These are phyloP conservation scores for Parnassius glacialis DNA, from an alignment of 2,888 invertebrate genomes.

Conservation along the genomic window DNA sequence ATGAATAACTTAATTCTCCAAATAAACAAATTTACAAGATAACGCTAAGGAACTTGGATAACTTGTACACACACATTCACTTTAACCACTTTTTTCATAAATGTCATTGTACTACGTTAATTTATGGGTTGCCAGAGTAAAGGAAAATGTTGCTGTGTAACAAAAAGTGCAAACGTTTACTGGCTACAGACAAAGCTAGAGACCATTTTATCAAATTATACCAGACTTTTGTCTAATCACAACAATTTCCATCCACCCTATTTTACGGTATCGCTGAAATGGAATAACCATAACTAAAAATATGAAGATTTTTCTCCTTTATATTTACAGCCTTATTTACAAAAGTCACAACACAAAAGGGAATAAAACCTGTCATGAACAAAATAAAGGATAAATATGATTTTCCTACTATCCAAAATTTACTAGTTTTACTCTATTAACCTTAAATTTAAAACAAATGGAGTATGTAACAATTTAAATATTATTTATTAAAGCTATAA, in stretches of 20 bases:
- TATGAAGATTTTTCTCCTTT: background rate
- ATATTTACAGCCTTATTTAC: constrained; percentile 11
- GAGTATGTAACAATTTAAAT: constrained; percentile 18
- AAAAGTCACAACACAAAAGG: constrained; percentile 12
- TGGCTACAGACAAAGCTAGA: too few species aligned
- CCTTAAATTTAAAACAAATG: constrained; percentile 13
- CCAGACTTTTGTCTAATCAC: too few species aligned
- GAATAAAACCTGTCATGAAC: background rate
- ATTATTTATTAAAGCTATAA: constrained; percentile 22
- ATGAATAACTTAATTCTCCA: too few species aligned
- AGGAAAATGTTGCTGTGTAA: too few species aligned
- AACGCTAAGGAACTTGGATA: too few species aligned
- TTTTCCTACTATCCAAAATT: background rate
- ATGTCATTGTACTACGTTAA: too few species aligned
- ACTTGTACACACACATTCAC: too few species aligned
- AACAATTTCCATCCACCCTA: background rate
- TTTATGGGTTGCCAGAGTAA: too few species aligned
- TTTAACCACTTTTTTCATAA: too few species aligned
- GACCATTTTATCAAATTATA: too few species aligned
- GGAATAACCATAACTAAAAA: background rate
- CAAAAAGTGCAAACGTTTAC: too few species aligned
- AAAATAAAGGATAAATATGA: background rate
- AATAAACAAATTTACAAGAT: too few species aligned
- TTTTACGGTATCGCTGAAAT: background rate
- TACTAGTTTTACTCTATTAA: background rate